phyloP scores from a whole-genome alignment of 2,113 vertebrate genomes.

The cattle (Bos taurus) region DNA sequence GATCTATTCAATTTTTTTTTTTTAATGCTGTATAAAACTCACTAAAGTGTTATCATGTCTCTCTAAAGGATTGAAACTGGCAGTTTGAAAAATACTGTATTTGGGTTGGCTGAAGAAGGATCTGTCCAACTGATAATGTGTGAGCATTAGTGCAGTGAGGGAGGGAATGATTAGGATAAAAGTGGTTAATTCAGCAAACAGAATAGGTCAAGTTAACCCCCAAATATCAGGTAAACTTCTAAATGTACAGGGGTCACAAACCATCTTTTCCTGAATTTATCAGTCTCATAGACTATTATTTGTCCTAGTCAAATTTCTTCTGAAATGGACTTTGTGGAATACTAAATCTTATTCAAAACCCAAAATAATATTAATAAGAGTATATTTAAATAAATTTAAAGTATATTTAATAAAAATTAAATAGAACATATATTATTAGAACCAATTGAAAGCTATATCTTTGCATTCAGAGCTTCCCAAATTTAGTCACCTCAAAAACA shows the following conservation, averaged over 20 bases:
- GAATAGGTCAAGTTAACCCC: neutral
- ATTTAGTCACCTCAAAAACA: conserved; percentile 14
- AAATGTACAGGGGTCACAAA: neutral
- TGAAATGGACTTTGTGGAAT: neutral
- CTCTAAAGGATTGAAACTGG: neutral
- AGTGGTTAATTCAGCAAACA: neutral
- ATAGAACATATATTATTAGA: neutral
- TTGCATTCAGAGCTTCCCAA: neutral
- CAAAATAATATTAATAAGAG: neutral
- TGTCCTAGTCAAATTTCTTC: neutral
- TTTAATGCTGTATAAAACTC: neutral
- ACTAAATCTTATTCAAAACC: conserved; percentile 3
- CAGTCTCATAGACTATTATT: neutral
- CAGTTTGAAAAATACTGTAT: neutral
- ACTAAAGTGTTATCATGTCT: conserved; percentile 28
- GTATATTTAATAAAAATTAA: neutral
- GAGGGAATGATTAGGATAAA: neutral
- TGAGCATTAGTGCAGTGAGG: neutral
- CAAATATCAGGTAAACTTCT: neutral
- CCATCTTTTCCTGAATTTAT: neutral
- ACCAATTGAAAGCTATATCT: neutral
- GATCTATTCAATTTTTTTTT: neutral
- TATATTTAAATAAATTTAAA: neutral
- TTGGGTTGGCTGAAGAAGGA: neutral
- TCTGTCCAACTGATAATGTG: neutral